Evolutionary conservation across 1,140 invertebrate genomes (phyloP), one percentile per base, ranked within the genome.

Genomic region (Tribolium castaneum): DNA sequence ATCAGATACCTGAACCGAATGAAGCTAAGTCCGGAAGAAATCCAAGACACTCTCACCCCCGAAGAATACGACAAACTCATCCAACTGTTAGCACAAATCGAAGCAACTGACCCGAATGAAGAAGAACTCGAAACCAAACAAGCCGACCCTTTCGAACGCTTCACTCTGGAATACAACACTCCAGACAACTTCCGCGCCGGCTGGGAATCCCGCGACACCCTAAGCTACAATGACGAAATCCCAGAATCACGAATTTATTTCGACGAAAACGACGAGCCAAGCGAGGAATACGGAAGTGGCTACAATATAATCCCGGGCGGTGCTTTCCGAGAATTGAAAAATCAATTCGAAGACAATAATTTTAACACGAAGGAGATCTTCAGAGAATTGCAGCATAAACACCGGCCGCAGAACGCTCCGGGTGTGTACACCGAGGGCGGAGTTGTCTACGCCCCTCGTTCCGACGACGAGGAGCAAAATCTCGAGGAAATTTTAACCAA

Each of bases 381-480:
- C 80, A 82, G 83, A 71, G 84, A 78, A 76, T 78, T 83, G 73
- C 81, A 82, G 80, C 76, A 81, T 45, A 79, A 81, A 13, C 78
- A 81, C 16, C 75, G 30, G 6, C 0, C 45, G 13, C 19, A 78
- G 62, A 52, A 10, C 35, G 74, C 70, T 30, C 79, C 80, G 50
- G 87, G 87, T 6, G 85, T 91, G 1, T 93, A 90, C 80, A 91
- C 90, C 0, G 92, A 94, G 85, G 92, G 91, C 10, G 92, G 92
- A 10, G 79, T 92, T 1, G 87, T 93, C 0, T 87, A 89, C 72
- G 75, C 74, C 12, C 75, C 77, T 0, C 35, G 25, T 16, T 66
- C 59, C 25, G 25, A 30, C 35, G 80, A 72, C 30, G 66, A 54
- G 45, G 76, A 78, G n/a, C 76, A 73, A 77, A 86, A 88, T 81